Base-by-base conservation (phyloP, 2,797 vertebrate genomes). In the Tokudaia tokunoshimensis region DNA sequence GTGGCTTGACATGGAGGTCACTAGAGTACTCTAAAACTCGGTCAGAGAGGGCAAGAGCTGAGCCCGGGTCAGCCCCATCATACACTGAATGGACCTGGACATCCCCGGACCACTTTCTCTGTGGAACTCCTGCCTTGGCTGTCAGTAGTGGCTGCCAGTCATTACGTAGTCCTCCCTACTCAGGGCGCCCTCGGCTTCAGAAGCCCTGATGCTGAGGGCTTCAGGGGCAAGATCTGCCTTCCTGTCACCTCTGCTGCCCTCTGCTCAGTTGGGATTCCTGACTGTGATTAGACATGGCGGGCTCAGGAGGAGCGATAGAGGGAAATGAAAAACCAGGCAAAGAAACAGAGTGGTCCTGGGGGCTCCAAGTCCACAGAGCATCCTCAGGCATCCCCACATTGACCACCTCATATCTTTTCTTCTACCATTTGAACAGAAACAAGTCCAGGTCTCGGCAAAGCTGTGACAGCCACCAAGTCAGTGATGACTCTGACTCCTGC, bases 41-140 rank as follows among this genome's bases (percentile, higher is more conserved):
- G 9, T 29, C 24, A 34, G 37, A 29, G 50, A 26, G 2, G 14
- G 9, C 7, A 34, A 9, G n/a, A n/a, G 44, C 37, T 65, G 59
- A 76, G 17, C 24, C 29, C 0, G 0, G 14, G 55, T 6, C 29
- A 34, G 13, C 15, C n/a, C 70, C 47, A 24, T 26, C 5, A 15
- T 0, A n/a, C 1, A 31, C 37, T 0, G 50, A 50, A 12, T 0
- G 3, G 88, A 85, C 22, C 44, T 61, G 57, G 1, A 17, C 29
- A 20, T 52, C 12, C 41, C 76, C 19, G 10, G 24, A 81, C 26
- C 22, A 44, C 65, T 26, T 44, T 81, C 63, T 86, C 44, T 50
- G 24, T 1, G 59, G 65, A 61, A 52, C 52, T 72, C 37, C 61
- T 74, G 47, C 52, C 47, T 26, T 0, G 3, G 52, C 6, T 1